Evolutionary conservation across 2,113 vertebrate species (phyloP).

Genomic region (Pitta sordida): DNA sequence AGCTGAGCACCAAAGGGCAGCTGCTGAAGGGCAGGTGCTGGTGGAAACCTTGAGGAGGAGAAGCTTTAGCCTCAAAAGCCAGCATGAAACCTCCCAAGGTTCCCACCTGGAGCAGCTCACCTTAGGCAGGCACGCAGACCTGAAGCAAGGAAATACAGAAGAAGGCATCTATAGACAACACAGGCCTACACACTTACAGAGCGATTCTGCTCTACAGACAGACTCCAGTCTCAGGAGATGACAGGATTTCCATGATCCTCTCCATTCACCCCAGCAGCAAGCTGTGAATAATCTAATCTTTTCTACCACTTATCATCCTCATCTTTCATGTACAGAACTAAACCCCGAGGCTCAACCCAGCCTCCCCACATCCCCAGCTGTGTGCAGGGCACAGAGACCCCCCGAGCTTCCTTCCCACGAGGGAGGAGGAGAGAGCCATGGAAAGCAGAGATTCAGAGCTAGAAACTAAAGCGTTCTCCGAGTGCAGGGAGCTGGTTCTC

Average conservation of each 20-base stretch:
- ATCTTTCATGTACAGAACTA: background rate
- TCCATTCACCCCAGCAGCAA: background rate
- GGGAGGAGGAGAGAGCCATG: background rate
- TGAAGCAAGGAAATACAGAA: background rate
- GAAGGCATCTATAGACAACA: background rate
- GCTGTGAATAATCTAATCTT: background rate
- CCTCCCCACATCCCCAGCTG: background rate
- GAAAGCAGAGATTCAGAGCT: background rate
- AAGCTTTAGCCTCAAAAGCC: background rate
- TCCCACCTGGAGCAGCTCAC: background rate
- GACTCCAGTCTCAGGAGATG: background rate
- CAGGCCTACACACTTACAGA: background rate
- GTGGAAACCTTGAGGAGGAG: background rate
- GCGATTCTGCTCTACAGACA: background rate
- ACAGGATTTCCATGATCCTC: conserved; percentile 32
- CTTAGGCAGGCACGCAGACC: background rate
- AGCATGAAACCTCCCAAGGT: background rate
- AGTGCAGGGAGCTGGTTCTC: background rate
- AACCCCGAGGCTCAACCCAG: background rate
- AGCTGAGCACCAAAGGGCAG: background rate
- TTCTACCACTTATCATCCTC: background rate
- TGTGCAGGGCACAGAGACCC: background rate
- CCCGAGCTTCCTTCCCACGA: background rate
- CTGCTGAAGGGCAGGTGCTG: background rate
- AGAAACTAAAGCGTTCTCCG: fast-evolving